Percentiles rank a stretch among this genome's conserved stretches.
phyloP scores from a whole-genome alignment of 2,888 invertebrate species.

The Sinelater perroti region DNA sequence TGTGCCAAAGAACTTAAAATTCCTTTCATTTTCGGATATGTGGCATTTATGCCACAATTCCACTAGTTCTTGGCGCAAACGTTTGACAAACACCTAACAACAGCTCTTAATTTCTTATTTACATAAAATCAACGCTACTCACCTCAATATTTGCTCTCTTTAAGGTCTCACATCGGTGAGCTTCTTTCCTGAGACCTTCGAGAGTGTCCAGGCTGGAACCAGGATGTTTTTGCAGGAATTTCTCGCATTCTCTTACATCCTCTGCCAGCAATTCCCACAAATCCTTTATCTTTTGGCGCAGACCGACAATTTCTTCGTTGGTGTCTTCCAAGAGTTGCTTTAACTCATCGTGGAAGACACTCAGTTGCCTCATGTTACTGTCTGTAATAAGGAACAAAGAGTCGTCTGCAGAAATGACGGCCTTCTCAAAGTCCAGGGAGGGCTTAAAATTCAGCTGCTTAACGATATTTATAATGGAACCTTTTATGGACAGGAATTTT shows the following conservation, averaged over 20 bases:
- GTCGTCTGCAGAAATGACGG: constrained; percentile 58
- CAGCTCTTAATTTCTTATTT: too few species aligned
- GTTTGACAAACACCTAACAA: constrained; percentile 67
- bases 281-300: constrained; percentile 69
- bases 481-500: constrained; percentile 54
- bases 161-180: constrained; percentile 77
- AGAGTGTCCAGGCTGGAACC: constrained; percentile 68
- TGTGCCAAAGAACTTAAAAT: constrained; percentile 71
- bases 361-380: constrained; percentile 70
- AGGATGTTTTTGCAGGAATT: constrained; percentile 69
- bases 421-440: constrained; percentile 57
- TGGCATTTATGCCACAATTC: constrained; percentile 82
- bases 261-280: constrained; percentile 82
- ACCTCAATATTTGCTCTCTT: constrained; percentile 80
- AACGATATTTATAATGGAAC: constrained; percentile 57
- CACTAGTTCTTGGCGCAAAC: constrained; percentile 75
- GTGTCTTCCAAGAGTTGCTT: constrained; percentile 67
- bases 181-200: constrained; percentile 71
- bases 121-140: too few species aligned
- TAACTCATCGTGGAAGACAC: constrained; percentile 66
- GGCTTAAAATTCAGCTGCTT: constrained; percentile 58
- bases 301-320: constrained; percentile 65
- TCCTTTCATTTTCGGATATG: constrained; percentile 69
- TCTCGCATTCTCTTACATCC: constrained; percentile 68
- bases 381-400: constrained; percentile 67